Evolutionary conservation across 2,113 vertebrate genomes (phyloP).

Genomic region (Actenoides lindsayi): DNA sequence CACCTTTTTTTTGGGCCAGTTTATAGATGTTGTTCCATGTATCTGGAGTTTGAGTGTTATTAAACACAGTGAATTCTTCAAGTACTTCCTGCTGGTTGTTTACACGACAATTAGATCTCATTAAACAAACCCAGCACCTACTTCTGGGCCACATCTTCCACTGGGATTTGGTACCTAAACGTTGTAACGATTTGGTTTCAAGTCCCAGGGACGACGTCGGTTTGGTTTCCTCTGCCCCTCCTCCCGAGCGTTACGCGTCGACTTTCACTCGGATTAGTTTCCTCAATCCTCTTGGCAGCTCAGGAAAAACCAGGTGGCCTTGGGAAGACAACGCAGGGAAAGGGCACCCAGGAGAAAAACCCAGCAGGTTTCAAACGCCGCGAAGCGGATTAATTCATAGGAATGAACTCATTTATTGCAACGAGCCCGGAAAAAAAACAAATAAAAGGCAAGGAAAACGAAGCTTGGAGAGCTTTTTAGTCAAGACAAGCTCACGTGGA

Average conservation of each 20-base stretch:
- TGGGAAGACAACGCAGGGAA: not conserved
- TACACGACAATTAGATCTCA: not conserved
- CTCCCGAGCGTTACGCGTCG: not conserved
- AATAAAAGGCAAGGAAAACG: too few relatives aligned
- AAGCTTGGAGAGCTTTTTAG: too few relatives aligned
- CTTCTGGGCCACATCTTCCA: not conserved
- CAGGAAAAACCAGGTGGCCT: not conserved
- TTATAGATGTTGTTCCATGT: not conserved
- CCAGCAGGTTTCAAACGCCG: not conserved
- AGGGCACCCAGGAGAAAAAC: rapidly evolving
- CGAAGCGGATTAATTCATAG: too few relatives aligned
- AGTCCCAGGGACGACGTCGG: not conserved
- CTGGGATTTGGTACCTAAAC: not conserved
- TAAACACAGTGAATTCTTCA: not conserved
- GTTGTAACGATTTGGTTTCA: not conserved
- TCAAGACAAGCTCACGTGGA: too few relatives aligned
- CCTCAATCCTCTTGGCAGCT: not conserved
- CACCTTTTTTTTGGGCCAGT: not conserved
- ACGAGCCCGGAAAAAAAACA: too few relatives aligned
- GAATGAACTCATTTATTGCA: too few relatives aligned
- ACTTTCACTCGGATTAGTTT: not conserved
- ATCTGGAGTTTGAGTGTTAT: not conserved
- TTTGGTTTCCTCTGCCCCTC: not conserved
- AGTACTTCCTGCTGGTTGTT: not conserved
- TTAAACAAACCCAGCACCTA: not conserved